Evolutionary conservation across 2,113 vertebrate genomes (phyloP), one percentile per base, ranked within the genome.

Genomic region (Eurypyga helias): DNA sequence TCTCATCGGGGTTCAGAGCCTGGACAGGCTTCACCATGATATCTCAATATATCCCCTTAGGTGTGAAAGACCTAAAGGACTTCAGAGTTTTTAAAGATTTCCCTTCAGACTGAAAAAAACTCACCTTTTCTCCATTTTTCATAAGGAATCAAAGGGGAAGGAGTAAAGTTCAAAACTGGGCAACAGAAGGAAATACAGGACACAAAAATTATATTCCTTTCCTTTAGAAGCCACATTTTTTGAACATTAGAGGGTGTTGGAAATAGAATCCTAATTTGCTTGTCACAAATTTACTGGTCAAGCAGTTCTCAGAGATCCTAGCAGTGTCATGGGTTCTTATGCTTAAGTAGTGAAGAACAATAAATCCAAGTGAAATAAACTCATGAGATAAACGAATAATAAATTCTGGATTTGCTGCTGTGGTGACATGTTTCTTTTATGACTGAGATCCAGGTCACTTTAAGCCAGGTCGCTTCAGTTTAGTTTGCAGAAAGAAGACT

Each of bases 401-500:
- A 79, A 92, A 92, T 82, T 87, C 75, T 93, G 52, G 26, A 38
- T 89, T 87, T 94, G 54, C 20, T 24, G n/a, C 36, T 89, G 48
- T 69, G 57, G 33, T 29, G 49, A 10, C 45, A 57, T 67, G 85
- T 36, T 75, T 34, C 62, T 90, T 88, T 80, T 92, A 51, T 60
- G 46, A 87, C 43, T 48, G 28, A 60, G 36, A 90, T 57, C 38
- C 62, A 71, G 52, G 26, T 84, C 77, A 67, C 29, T 94, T 94
- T 82, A 82, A 89, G 70, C 29, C 38, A 72, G 43, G 20, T 52
- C 5, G 2, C 57, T 89, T 82, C 73, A 84, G 58, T 69, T 91
- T 58, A 62, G 9, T 51, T 64, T 84, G 34, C 19, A 65, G 61
- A 87, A 85, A 34, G 84, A 89, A 65, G 31, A 82, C 25, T 57